Percentiles rank a stretch among this genome's conserved stretches.
Conservation (phyloP, 1,140 invertebrate species). For the Cyphomyrmex costatus region DNA sequence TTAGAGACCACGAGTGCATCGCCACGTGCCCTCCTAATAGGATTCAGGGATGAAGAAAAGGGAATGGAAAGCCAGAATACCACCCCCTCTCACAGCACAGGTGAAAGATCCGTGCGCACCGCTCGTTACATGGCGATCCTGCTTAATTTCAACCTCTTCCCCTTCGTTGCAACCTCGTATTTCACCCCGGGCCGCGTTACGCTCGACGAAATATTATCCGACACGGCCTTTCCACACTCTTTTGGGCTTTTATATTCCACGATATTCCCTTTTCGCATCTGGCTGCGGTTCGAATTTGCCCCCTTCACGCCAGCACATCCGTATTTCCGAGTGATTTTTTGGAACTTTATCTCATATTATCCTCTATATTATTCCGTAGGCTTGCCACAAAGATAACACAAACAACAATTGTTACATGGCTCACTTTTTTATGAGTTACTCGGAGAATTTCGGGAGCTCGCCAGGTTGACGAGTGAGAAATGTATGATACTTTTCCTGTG, state of each 20-base stretch:
- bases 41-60: slow-evolving; percentile 48
- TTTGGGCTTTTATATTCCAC: slow-evolving; percentile 53
- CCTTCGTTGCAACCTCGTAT: slow-evolving; percentile 36
- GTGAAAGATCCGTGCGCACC: slow-evolving; percentile 51
- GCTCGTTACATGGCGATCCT: slow-evolving; percentile 68
- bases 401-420: background rate
- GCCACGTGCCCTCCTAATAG: slow-evolving; percentile 71
- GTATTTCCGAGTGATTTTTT: slow-evolving; percentile 12
- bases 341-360: slow-evolving; percentile 13
- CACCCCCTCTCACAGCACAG: slow-evolving; percentile 42
- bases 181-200: slow-evolving; percentile 29
- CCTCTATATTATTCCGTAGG: slow-evolving; percentile 9
- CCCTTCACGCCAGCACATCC: background rate
- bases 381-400: background rate
- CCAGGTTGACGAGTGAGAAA: background rate
- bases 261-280: slow-evolving; percentile 50
- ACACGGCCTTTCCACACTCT: slow-evolving; percentile 35
- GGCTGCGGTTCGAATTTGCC: slow-evolving; percentile 33
- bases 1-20: slow-evolving; percentile 73
- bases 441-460: background rate
- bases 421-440: slow-evolving; percentile 8
- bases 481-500: background rate
- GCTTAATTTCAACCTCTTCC: slow-evolving; percentile 54
- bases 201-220: slow-evolving; percentile 52
- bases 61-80: slow-evolving; percentile 56